A percentile compares a stretch with the other conserved stretches of the same genome.
phyloP scores from a whole-genome alignment of 2,113 vertebrate species.

The Lepisosteus oculatus region DNA sequence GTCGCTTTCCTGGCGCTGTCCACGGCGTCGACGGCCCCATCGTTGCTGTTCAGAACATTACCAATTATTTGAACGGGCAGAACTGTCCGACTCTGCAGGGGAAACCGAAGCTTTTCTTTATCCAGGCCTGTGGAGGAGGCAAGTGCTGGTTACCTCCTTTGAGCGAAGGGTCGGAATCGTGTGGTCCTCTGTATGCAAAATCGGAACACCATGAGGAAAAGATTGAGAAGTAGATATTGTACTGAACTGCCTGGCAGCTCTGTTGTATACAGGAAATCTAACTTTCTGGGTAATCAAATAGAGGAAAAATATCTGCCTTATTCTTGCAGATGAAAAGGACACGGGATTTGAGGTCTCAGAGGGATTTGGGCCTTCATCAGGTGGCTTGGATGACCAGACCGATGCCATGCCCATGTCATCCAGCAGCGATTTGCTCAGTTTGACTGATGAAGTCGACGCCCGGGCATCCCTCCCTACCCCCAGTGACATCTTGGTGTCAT shows the following conservation, averaged over 20 bases:
- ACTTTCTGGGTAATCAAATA: no score
- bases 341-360: conserved; percentile 69
- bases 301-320: no score
- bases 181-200: no score
- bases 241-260: no score
- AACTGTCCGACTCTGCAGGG: conserved; percentile 79
- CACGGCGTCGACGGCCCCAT: conserved; percentile 77
- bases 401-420: conserved; percentile 68
- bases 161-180: no score
- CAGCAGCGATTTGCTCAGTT: conserved; percentile 51
- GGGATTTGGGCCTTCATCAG: conserved; percentile 25
- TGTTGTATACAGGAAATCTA: no score
- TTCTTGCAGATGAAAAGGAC: conserved; percentile 72
- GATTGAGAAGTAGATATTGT: no score
- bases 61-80: conserved; percentile 82
- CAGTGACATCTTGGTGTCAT: conserved; percentile 92
- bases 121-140: conserved; percentile 97
- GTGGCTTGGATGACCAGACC: conserved; percentile 48
- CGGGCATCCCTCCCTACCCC: conserved; percentile 76
- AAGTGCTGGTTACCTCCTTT: conserved; percentile 22
- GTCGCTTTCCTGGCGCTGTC: conserved; percentile 84
- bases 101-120: conserved; percentile 96
- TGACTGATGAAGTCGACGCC: conserved; percentile 71
- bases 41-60: conserved; percentile 78
- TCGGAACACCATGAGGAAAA: no score